phyloP scores from a whole-genome alignment of 1,140 invertebrate species.

The Drosophila obscura region DNA sequence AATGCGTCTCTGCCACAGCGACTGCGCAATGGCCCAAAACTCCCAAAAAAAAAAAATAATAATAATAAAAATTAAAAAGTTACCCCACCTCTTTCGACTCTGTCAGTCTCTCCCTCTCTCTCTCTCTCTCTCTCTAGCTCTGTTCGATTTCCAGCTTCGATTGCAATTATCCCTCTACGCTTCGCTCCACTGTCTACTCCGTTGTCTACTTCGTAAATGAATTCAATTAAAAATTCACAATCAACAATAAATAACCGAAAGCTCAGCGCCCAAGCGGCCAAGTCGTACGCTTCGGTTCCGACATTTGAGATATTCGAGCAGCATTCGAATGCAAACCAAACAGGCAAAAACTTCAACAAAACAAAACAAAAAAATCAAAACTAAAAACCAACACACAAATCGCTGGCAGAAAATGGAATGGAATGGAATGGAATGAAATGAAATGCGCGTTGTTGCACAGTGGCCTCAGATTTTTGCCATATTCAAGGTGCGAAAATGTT shows the following conservation, averaged over 20 bases:
- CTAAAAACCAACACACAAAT: slow-evolving; percentile 17
- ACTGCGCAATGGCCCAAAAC: slow-evolving; percentile 21
- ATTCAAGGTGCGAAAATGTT: no score
- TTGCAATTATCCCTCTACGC: slow-evolving; percentile 43
- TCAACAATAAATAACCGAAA: slow-evolving; percentile 63
- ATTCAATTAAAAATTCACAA: slow-evolving; percentile 75
- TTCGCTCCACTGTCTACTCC: slow-evolving; percentile 10
- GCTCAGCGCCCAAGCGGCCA: slow-evolving; percentile 28
- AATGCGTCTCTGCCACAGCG: slow-evolving; percentile 7
- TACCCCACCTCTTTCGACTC: no score
- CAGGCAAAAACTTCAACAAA: slow-evolving; percentile 6
- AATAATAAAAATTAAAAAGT: no score
- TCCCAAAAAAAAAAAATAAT: no score
- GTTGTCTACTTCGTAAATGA: slow-evolving; percentile 32
- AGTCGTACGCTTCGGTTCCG: slow-evolving; percentile 20
- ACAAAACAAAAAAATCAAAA: neutral
- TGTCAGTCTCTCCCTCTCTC: no score
- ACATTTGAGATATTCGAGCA: slow-evolving; percentile 37
- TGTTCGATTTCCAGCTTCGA: slow-evolving; percentile 29
- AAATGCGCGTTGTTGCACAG: slow-evolving; percentile 43
- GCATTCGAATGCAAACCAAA: slow-evolving; percentile 52
- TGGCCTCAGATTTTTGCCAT: slow-evolving; percentile 10
- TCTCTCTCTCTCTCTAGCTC: neutral
- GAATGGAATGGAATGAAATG: slow-evolving; percentile 36
- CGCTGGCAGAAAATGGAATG: slow-evolving; percentile 13